Percentiles rank a stretch among this genome's conserved stretches.
phyloP scores from a whole-genome alignment of 2,797 vertebrate species.

The Hypotaenidia philippensis region DNA sequence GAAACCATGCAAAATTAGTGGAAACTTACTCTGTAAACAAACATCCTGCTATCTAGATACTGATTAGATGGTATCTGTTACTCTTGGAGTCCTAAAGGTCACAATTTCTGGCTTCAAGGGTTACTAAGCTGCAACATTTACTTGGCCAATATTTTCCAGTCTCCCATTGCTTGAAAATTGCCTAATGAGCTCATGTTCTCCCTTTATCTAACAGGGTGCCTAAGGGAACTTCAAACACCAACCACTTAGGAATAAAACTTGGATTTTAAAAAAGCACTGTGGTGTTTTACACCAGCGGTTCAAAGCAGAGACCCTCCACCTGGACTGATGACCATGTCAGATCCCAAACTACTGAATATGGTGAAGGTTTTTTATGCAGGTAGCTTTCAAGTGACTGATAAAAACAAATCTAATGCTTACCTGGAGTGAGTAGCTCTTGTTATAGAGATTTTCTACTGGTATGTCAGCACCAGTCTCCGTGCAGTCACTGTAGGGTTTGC shows the following conservation, averaged over 20 bases:
- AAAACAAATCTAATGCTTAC: constrained; percentile 49
- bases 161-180: constrained; percentile 69
- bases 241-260: constrained; percentile 31
- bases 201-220: constrained; percentile 61
- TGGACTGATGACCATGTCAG: not conserved
- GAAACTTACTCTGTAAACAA: constrained; percentile 70
- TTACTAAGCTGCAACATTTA: constrained; percentile 70
- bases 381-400: not conserved
- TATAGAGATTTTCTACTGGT: constrained; percentile 79
- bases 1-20: constrained; percentile 59
- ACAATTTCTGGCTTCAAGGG: constrained; percentile 74
- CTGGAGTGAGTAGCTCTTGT: constrained; percentile 83
- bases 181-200: constrained; percentile 62
- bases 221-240: constrained; percentile 67
- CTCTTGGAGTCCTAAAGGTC: constrained; percentile 70
- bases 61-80: constrained; percentile 79
- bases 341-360: not conserved
- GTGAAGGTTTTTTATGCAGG: not conserved
- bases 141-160: constrained; percentile 73
- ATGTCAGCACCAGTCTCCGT: constrained; percentile 79
- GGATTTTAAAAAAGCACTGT: not conserved
- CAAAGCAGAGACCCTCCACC: not conserved
- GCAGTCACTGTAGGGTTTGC: constrained; percentile 84
- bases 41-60: constrained; percentile 72
- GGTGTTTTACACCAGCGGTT: not conserved